Evolutionary conservation across 2,113 vertebrate species (phyloP).

Genomic region (Donacobius atricapilla): DNA sequence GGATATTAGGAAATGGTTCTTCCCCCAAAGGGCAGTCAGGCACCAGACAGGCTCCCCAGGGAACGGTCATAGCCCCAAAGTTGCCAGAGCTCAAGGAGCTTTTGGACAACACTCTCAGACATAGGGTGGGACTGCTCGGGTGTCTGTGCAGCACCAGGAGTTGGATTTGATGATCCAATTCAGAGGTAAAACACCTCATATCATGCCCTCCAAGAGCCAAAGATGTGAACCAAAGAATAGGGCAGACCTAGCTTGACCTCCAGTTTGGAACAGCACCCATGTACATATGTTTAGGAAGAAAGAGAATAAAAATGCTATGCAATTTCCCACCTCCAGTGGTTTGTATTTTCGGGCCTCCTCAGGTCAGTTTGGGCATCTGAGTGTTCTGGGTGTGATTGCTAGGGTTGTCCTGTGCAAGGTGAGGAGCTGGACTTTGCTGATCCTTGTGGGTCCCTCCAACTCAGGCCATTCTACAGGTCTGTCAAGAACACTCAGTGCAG

Average conservation of each 20-base stretch:
- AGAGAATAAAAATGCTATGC: neutral
- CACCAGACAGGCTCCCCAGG: neutral
- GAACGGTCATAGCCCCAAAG: rapidly evolving
- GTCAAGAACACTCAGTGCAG: neutral
- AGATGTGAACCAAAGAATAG: neutral
- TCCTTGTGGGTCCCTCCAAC: neutral
- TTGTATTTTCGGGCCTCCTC: neutral
- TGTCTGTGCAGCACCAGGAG: neutral
- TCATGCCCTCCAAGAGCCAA: neutral
- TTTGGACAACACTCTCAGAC: neutral
- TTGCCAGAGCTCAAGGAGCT: neutral
- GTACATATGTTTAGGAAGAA: neutral
- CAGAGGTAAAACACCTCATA: neutral
- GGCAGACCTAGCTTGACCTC: neutral
- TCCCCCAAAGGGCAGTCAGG: neutral
- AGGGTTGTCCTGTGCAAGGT: neutral
- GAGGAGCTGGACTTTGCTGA: neutral
- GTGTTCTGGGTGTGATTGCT: too few species aligned
- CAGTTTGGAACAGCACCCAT: neutral
- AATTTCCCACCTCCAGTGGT: neutral
- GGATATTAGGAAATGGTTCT: neutral
- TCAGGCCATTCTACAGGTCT: neutral
- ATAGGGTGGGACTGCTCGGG: neutral
- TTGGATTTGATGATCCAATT: neutral
- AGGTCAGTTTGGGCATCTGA: neutral